These are phyloP conservation scores for Semicossyphus pulcher DNA, from an alignment of 2,113 vertebrate species.

Conservation along the genomic window DNA sequence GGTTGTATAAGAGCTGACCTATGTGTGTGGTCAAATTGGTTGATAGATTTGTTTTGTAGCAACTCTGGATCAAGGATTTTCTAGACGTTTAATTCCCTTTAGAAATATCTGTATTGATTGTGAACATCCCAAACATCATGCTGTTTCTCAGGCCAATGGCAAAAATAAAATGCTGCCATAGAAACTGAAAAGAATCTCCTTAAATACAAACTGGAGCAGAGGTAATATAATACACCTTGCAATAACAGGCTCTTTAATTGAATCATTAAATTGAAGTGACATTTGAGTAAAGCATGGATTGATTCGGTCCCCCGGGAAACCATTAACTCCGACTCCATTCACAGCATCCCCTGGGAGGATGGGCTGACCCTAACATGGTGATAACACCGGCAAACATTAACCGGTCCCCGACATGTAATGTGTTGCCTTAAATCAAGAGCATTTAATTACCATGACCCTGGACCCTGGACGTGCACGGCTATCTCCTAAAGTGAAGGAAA, in stretches of 20 bases:
- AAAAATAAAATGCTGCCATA: no score
- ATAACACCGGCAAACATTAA: slow-evolving; percentile 44
- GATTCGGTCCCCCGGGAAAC: slow-evolving; percentile 42
- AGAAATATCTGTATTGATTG: background rate
- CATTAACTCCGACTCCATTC: slow-evolving; percentile 45
- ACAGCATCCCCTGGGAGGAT: slow-evolving; percentile 27
- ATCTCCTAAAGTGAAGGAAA: slow-evolving; percentile 23
- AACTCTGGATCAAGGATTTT: background rate
- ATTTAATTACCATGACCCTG: slow-evolving; percentile 50
- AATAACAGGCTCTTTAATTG: slow-evolving; percentile 18
- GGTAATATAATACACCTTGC: background rate
- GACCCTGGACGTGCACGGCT: slow-evolving; percentile 22
- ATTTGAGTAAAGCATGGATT: slow-evolving; percentile 44
- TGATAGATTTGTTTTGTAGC: no score
- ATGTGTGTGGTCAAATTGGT: no score
- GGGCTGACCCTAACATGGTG: slow-evolving; percentile 38
- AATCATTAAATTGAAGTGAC: slow-evolving; percentile 49
- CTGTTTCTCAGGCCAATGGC: no score
- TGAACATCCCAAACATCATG: background rate
- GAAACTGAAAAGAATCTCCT: no score
- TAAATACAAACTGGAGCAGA: background rate
- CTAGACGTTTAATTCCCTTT: background rate
- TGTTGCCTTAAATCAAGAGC: slow-evolving; percentile 50
- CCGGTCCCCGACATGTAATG: slow-evolving; percentile 42
- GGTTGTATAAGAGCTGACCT: no score